Conservation (phyloP, 2,113 vertebrate genomes). For the Falcunculus frontatus region DNA sequence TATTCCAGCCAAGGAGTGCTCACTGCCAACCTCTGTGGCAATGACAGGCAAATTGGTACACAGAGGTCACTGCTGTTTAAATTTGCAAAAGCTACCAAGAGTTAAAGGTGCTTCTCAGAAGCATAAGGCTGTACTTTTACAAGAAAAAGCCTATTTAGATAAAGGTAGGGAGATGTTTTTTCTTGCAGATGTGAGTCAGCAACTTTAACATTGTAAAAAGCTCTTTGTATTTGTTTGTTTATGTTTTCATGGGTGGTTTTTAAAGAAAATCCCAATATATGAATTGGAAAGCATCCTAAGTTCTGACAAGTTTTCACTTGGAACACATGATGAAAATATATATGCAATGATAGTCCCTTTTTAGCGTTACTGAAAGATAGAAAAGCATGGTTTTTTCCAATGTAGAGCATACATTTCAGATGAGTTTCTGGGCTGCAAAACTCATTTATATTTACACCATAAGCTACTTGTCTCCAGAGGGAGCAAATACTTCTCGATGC, state of each 20-base stretch:
- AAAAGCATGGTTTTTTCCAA: not conserved
- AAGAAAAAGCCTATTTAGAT: not conserved
- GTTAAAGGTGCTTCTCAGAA: not conserved
- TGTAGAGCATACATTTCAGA: not conserved
- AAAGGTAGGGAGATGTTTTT: not conserved
- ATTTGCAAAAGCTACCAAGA: not conserved
- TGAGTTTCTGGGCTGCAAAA: not conserved
- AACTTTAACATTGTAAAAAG: not conserved
- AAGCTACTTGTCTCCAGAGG: not conserved
- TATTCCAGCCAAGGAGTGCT: not conserved
- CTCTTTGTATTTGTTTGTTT: not conserved
- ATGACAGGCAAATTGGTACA: not conserved
- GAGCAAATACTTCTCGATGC: not conserved
- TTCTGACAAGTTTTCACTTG: not conserved
- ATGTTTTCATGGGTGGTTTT: not conserved
- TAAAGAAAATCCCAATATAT: not conserved
- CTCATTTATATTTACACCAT: not conserved
- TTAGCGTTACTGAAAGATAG: not conserved
- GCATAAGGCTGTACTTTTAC: not conserved
- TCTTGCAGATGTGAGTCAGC: constrained; percentile 34
- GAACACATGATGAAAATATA: not conserved
- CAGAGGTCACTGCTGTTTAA: not conserved
- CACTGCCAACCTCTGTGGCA: not conserved
- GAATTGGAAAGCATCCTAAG: not conserved
- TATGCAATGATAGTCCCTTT: not conserved